These are phyloP conservation scores for Diarsia dahlii DNA, from an alignment of 2,888 invertebrate genomes.

Conservation along the genomic window DNA sequence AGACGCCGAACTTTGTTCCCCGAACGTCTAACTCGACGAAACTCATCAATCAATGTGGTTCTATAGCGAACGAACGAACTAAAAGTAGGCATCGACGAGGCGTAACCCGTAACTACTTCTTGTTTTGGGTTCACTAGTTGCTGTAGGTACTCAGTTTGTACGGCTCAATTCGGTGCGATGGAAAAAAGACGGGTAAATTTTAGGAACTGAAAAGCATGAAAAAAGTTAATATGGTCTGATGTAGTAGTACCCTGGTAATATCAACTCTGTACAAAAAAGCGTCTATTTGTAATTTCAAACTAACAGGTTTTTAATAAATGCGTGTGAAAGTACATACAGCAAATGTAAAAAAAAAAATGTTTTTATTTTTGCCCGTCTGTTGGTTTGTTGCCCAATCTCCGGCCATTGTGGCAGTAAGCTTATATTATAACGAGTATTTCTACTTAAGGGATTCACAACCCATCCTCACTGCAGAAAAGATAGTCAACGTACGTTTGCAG, in stretches of 20 bases:
- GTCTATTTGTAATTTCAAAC: too few relatives aligned
- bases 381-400: too few relatives aligned
- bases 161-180: not conserved
- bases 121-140: conserved; percentile 42
- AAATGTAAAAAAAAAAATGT: too few relatives aligned
- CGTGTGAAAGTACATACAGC: too few relatives aligned
- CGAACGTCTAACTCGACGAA: conserved; percentile 64
- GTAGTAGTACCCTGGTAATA: too few relatives aligned
- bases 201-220: not conserved
- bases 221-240: not conserved
- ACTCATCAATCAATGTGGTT: conserved; percentile 77
- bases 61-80: conserved; percentile 64
- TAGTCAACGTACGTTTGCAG: not conserved
- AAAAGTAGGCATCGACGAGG: conserved; percentile 65
- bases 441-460: too few relatives aligned
- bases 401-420: too few relatives aligned
- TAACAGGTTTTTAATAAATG: too few relatives aligned
- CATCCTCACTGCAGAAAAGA: not conserved
- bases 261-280: too few relatives aligned
- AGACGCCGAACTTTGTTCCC: conserved; percentile 77
- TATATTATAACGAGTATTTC: too few relatives aligned
- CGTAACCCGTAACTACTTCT: conserved; percentile 51
- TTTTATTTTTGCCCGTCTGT: too few relatives aligned
- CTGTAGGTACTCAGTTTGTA: not conserved
- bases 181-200: not conserved